These are phyloP conservation scores for Semibalanus balanoides DNA, from an alignment of 1,140 invertebrate species.

Conservation along the genomic window DNA sequence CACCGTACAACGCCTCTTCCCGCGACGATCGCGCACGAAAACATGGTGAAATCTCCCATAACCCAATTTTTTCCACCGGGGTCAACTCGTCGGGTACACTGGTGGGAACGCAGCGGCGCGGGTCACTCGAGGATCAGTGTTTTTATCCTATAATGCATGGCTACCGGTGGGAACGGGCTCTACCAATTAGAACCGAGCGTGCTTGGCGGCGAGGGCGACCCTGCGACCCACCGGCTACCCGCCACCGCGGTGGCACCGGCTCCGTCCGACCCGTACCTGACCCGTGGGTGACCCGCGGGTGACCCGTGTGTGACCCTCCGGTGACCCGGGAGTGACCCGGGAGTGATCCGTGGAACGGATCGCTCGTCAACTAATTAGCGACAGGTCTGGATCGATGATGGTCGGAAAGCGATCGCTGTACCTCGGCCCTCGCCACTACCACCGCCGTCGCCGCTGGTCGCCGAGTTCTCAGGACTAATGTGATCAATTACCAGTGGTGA, in stretches of 20 bases:
- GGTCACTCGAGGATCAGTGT: neutral
- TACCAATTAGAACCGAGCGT: neutral
- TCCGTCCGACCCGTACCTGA: too few relatives aligned
- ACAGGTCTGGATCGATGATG: neutral
- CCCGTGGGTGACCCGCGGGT: too few relatives aligned
- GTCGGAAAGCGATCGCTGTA: neutral
- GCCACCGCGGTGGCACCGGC: too few relatives aligned
- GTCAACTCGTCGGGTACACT: neutral
- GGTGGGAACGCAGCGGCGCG: neutral
- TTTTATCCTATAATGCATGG: conserved; percentile 2
- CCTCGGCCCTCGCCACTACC: too few relatives aligned
- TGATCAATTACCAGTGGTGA: neutral
- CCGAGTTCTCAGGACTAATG: neutral
- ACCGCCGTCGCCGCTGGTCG: too few relatives aligned
- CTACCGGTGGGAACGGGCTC: neutral
- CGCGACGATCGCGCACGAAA: neutral
- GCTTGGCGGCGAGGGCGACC: neutral
- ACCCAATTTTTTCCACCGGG: neutral
- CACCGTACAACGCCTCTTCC: neutral
- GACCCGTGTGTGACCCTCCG: too few relatives aligned
- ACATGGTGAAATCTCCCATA: conserved; percentile 2
- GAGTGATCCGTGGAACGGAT: too few relatives aligned
- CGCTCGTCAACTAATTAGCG: neutral
- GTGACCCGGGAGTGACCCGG: too few relatives aligned
- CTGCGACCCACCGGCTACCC: neutral